These are phyloP conservation scores for Diabrotica undecimpunctata DNA, from an alignment of 1,140 invertebrate species.

Conservation along the genomic window DNA sequence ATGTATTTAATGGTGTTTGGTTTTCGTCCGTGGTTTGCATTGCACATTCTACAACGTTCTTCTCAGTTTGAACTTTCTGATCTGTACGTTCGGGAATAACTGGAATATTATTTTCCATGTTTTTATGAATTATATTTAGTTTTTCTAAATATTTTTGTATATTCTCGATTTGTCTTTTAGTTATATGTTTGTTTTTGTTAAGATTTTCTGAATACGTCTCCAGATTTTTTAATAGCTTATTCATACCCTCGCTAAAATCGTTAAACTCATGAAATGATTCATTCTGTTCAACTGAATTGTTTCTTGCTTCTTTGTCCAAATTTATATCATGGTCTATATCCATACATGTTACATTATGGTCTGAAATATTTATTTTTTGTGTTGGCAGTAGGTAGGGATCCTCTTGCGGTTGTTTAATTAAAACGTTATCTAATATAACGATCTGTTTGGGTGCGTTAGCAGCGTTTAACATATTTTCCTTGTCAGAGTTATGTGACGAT, in stretches of 20 bases:
- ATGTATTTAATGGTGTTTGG: background rate
- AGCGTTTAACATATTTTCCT: background rate
- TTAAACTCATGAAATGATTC: background rate
- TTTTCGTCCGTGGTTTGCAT: background rate
- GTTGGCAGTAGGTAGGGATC: slow-evolving; percentile 9
- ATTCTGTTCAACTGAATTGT: background rate
- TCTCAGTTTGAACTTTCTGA: background rate
- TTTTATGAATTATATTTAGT: slow-evolving; percentile 3
- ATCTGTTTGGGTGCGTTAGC: background rate
- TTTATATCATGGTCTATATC: background rate
- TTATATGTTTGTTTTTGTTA: background rate
- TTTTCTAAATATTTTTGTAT: background rate
- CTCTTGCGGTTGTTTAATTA: background rate
- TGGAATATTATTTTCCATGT: background rate
- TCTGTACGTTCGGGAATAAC: background rate
- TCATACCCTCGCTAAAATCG: background rate
- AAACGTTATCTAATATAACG: slow-evolving; percentile 7
- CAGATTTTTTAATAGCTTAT: background rate
- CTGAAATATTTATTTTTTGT: slow-evolving; percentile 4
- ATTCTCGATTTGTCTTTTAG: background rate
- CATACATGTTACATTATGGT: background rate
- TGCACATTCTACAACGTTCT: background rate
- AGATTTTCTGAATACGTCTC: background rate
- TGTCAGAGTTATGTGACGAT: background rate
- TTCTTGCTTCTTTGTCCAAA: background rate